These are phyloP conservation scores for Brenthis daphne DNA, from an alignment of 2,888 invertebrate species.

Conservation along the genomic window DNA sequence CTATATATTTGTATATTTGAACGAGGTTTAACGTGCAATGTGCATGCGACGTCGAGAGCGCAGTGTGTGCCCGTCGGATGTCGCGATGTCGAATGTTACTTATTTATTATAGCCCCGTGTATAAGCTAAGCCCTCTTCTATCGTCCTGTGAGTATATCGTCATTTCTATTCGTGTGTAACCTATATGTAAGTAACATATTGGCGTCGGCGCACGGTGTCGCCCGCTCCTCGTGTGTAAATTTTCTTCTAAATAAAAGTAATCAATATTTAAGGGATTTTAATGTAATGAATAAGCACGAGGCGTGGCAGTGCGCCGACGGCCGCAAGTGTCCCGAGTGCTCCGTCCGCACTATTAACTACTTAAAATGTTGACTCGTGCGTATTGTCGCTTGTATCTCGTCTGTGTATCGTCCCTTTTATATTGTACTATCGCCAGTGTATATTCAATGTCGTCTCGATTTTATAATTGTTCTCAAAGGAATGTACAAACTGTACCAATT, in stretches of 20 bases:
- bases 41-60: too few relatives aligned
- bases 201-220: slow-evolving; percentile 16
- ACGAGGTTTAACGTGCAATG: too few relatives aligned
- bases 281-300: too few relatives aligned
- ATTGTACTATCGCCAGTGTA: slow-evolving; percentile 26
- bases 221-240: background rate
- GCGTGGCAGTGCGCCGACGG: background rate
- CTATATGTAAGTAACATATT: slow-evolving; percentile 28
- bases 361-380: slow-evolving; percentile 54
- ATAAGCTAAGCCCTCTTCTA: slow-evolving; percentile 44
- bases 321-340: slow-evolving; percentile 39
- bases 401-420: slow-evolving; percentile 39
- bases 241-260: too few relatives aligned
- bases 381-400: slow-evolving; percentile 43
- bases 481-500: slow-evolving; percentile 49
- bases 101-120: slow-evolving; percentile 20
- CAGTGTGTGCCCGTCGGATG: background rate
- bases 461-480: slow-evolving; percentile 36
- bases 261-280: too few relatives aligned
- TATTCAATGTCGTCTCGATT: slow-evolving; percentile 28
- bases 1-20: slow-evolving; percentile 4
- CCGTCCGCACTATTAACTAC: slow-evolving; percentile 41
- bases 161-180: slow-evolving; percentile 34
- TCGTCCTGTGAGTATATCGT: slow-evolving; percentile 30
- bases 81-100: slow-evolving; percentile 25